phyloP scores from a whole-genome alignment of 2,113 vertebrate species.

The Gnathonemus echidnorhynchus region DNA sequence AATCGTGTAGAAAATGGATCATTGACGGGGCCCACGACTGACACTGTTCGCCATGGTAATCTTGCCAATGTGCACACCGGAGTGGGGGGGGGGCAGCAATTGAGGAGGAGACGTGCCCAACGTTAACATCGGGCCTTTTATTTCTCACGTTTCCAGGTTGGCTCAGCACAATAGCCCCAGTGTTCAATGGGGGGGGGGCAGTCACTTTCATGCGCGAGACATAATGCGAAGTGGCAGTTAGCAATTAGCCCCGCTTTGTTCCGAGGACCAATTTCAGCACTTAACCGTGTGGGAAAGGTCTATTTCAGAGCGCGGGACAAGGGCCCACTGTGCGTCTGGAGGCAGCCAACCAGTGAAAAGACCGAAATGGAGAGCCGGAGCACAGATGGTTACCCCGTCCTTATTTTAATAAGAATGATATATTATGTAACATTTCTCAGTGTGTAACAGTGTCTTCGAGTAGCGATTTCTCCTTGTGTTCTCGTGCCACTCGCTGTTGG shows the following conservation, averaged over 20 bases:
- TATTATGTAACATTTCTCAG: neutral
- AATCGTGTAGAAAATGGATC: conserved; percentile 73
- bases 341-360: neutral
- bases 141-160: conserved; percentile 66
- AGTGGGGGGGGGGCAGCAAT: conserved; percentile 60
- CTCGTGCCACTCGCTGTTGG: neutral
- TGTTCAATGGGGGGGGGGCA: conserved; percentile 47
- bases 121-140: conserved; percentile 50
- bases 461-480: conserved; percentile 16
- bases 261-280: conserved; percentile 38
- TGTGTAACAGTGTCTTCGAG: neutral
- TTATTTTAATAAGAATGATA: neutral
- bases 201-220: conserved; percentile 43
- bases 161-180: conserved; percentile 46
- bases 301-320: neutral
- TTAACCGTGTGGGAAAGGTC: conserved; percentile 30
- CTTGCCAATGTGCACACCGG: conserved; percentile 57
- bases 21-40: conserved; percentile 63
- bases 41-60: conserved; percentile 50
- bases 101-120: conserved; percentile 55
- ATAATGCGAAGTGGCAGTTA: conserved; percentile 36
- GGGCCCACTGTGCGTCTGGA: conserved; percentile 18
- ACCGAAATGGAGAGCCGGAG: neutral
- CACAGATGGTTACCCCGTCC: neutral
- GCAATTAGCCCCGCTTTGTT: conserved; percentile 56